phyloP scores from a whole-genome alignment of 1,140 invertebrate species.

The Epicauta chinensis region DNA sequence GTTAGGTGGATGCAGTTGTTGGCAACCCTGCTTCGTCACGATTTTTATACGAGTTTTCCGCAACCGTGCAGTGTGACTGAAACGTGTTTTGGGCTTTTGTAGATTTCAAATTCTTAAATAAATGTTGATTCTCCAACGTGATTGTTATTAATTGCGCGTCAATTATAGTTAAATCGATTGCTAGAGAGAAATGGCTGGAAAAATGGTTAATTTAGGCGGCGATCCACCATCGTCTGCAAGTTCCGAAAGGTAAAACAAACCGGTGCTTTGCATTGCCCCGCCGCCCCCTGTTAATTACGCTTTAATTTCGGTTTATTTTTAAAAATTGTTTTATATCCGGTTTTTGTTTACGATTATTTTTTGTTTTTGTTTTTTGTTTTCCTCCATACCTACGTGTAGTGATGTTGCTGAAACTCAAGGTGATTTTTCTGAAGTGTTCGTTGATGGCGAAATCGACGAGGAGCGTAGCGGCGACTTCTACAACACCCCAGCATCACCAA shows the following conservation, averaged over 20 bases:
- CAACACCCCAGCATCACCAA: conserved; percentile 51
- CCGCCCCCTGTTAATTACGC: conserved; percentile 39
- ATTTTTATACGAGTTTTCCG: no score
- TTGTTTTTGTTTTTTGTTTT: conserved; percentile 1
- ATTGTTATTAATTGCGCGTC: no score
- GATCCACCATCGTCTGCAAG: conserved; percentile 77
- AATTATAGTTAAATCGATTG: no score
- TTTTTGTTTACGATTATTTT: conserved; percentile 3
- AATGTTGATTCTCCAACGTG: no score
- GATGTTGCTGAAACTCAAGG: conserved; percentile 48
- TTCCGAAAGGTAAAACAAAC: conserved; percentile 63
- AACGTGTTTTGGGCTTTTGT: no score
- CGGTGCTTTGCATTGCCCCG: conserved; percentile 1
- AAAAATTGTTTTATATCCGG: conserved; percentile 30
- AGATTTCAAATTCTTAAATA: no score
- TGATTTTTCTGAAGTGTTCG: conserved; percentile 53
- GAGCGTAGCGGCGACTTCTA: conserved; percentile 51
- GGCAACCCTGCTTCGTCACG: no score
- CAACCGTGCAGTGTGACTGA: no score
- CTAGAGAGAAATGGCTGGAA: conserved; percentile 57
- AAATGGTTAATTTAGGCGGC: conserved; percentile 51
- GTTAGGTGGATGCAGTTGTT: no score
- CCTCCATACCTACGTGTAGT: conserved; percentile 28
- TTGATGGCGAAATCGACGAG: conserved; percentile 54
- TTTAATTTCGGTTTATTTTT: conserved; percentile 38